Conservation (phyloP, 2,113 vertebrate genomes). For the Scomber japonicus region DNA sequence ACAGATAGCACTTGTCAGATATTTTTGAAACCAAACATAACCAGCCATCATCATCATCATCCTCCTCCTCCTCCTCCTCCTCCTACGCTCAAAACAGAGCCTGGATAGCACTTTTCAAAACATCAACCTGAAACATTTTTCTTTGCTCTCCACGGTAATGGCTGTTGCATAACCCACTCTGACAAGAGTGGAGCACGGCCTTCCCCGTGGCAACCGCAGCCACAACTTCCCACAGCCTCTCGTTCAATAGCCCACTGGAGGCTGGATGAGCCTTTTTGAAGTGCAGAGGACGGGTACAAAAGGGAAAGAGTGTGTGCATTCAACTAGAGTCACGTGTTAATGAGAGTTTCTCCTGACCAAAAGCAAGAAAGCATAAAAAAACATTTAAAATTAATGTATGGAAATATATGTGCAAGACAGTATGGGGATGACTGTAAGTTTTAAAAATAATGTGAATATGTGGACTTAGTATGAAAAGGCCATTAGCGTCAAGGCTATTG, state of each 20-base stretch:
- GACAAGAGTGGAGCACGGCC: slow-evolving; percentile 67
- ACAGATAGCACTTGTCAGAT: slow-evolving; percentile 54
- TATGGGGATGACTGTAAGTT: no score
- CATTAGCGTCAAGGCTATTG: no score
- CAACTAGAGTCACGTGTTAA: slow-evolving; percentile 54
- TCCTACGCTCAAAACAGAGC: slow-evolving; percentile 65
- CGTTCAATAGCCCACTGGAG: slow-evolving; percentile 62
- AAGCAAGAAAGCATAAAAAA: background rate
- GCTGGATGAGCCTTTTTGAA: slow-evolving; percentile 55
- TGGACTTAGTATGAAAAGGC: no score
- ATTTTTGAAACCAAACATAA: slow-evolving; percentile 52
- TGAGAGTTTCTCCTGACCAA: background rate
- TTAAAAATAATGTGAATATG: no score
- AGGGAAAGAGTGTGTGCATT: slow-evolving; percentile 32
- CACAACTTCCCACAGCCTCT: slow-evolving; percentile 74
- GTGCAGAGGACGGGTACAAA: slow-evolving; percentile 45
- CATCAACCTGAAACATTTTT: slow-evolving; percentile 60
- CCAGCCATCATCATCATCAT: slow-evolving; percentile 52
- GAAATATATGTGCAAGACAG: background rate
- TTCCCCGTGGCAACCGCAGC: slow-evolving; percentile 66
- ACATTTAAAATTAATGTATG: background rate
- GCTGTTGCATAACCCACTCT: slow-evolving; percentile 82
- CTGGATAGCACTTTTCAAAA: slow-evolving; percentile 61
- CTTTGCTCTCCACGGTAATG: slow-evolving; percentile 71
- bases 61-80: slow-evolving; percentile 52